A percentile compares a stretch with the other conserved stretches of the same genome.
Evolutionary conservation across 1,140 invertebrate genomes (phyloP).

Genomic region (Tetramorium alpestre): DNA sequence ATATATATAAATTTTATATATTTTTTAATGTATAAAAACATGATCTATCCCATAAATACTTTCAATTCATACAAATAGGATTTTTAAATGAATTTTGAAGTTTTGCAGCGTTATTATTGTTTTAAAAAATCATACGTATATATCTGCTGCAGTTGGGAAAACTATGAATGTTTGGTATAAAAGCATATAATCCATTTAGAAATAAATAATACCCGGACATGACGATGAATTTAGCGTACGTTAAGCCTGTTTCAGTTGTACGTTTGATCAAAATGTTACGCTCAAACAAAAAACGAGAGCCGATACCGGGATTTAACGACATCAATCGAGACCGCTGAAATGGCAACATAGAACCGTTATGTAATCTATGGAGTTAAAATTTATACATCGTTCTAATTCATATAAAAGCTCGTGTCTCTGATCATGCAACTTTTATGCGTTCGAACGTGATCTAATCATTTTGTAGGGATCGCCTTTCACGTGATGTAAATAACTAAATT

Average conservation of each 20-base stretch:
- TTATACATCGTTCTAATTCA: slow-evolving; percentile 51
- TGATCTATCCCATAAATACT: not conserved
- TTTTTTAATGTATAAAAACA: not conserved
- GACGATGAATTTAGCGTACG: slow-evolving; percentile 39
- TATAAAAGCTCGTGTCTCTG: slow-evolving; percentile 40
- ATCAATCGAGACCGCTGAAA: slow-evolving; percentile 47
- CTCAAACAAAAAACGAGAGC: slow-evolving; percentile 23
- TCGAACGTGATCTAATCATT: slow-evolving; percentile 57
- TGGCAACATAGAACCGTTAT: slow-evolving; percentile 29
- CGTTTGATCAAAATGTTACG: slow-evolving; percentile 48
- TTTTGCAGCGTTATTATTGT: slow-evolving; percentile 1
- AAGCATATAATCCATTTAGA: slow-evolving; percentile 42
- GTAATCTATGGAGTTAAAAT: slow-evolving; percentile 51
- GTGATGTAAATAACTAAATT: slow-evolving; percentile 60
- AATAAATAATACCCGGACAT: slow-evolving; percentile 40
- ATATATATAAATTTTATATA: not conserved
- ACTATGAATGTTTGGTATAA: slow-evolving; percentile 24
- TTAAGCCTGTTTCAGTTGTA: slow-evolving; percentile 1
- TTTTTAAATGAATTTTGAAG: not conserved
- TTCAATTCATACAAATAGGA: not conserved
- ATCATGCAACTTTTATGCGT: slow-evolving; percentile 38
- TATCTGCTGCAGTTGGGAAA: not conserved
- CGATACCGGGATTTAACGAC: slow-evolving; percentile 43
- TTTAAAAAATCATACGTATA: not conserved
- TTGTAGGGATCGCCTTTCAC: slow-evolving; percentile 52